phyloP scores from a whole-genome alignment of 2,113 vertebrate genomes.

The Salminus brasiliensis region DNA sequence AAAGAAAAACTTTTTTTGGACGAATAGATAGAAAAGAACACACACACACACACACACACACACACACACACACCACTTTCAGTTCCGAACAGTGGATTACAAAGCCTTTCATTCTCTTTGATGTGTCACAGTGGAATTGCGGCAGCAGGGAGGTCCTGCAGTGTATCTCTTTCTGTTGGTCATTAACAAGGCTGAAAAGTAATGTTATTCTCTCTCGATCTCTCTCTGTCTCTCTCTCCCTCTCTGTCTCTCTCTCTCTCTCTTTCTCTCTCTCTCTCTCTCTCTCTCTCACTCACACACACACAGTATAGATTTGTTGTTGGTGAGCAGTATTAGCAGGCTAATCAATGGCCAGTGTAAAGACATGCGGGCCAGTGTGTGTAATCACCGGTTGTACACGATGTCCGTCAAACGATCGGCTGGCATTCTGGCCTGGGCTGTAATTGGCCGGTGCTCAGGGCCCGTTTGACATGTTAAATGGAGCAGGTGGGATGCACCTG shows the following conservation, averaged over 20 bases:
- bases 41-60: no score
- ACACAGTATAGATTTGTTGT: conserved; percentile 74
- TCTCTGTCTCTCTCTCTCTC: background rate
- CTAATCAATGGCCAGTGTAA: conserved; percentile 73
- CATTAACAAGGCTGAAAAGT: conserved; percentile 2
- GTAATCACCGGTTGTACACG: conserved; percentile 74
- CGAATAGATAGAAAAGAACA: background rate
- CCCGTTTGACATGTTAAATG: conserved; percentile 25
- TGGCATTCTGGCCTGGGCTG: conserved; percentile 47
- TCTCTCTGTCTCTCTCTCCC: background rate
- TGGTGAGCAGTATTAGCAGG: conserved; percentile 73
- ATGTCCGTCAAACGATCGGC: conserved; percentile 52
- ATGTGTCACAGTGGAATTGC: conserved; percentile 7
- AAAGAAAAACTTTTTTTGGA: background rate
- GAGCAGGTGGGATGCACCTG: background rate
- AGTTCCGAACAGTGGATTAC: background rate
- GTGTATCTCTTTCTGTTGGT: conserved; percentile 1
- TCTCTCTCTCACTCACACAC: no score
- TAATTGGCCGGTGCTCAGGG: conserved; percentile 66
- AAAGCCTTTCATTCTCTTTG: conserved; percentile 24
- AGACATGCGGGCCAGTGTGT: conserved; percentile 70
- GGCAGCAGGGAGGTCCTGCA: background rate
- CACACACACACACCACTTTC: background rate
- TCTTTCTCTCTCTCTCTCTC: no score
- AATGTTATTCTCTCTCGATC: background rate